Percentiles rank a stretch among this genome's conserved stretches.
phyloP scores from a whole-genome alignment of 2,888 invertebrate genomes.

The Heliconius aoede region DNA sequence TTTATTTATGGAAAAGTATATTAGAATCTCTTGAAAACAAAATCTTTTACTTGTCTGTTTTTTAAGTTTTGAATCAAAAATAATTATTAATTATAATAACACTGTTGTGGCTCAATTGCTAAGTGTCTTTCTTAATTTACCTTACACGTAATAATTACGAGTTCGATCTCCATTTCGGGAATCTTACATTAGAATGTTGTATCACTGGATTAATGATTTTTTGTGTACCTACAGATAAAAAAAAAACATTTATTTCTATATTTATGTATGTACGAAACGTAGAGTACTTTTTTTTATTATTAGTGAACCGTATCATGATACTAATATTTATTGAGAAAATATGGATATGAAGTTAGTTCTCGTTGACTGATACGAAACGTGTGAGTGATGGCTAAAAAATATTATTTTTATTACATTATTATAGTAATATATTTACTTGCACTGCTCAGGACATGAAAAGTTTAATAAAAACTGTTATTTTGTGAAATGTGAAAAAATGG shows the following conservation, averaged over 20 bases:
- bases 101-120: no score
- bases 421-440: background rate
- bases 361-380: background rate
- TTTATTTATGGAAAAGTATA: no score
- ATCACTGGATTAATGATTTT: background rate
- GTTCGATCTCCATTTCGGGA: no score
- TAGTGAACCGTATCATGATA: constrained; percentile 7
- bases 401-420: background rate
- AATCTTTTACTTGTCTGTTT: no score
- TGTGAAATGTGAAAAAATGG: constrained; percentile 23
- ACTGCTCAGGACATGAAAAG: background rate
- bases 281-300: background rate
- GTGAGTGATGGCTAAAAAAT: background rate
- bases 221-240: background rate
- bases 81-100: no score
- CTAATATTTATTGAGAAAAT: constrained; percentile 35
- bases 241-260: background rate
- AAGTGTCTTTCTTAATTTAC: no score
- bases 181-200: no score
- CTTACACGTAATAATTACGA: no score
- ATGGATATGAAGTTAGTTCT: constrained; percentile 19
- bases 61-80: no score
- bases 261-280: background rate
- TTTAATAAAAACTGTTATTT: background rate
- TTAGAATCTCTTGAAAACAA: no score